Base-by-base conservation (phyloP, 2,113 vertebrate genomes). In the Pelecanoides urinatrix region DNA sequence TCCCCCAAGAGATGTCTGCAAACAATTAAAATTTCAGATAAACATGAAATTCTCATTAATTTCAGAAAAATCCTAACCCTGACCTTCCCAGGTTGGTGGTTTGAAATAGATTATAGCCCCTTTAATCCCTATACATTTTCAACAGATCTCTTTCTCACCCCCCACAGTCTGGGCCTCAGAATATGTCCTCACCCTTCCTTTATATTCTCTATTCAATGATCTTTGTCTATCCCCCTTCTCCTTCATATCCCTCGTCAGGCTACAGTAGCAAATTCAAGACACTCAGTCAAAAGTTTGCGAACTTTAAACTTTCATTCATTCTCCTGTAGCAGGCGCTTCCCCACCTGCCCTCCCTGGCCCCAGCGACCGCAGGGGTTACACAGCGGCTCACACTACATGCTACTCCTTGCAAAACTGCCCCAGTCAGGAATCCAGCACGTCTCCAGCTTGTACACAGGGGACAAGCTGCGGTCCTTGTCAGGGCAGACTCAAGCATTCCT, bases 191-290 rank as follows among this genome's bases (percentile, higher is more conserved):
- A 83, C 25, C 22, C 88, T 79, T 76, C 53, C 15, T 90, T 68
- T 45, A 49, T 34, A 40, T 49, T 71, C 34, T 63, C 20, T 58
- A 16, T 56, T 68, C 19, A 88, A 4, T 2, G 2, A 44, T 45
- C 36, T 53, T 66, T 47, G 13, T 9, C 0, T 0, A 49, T 13
- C 1, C 4, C 10, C 13, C 11, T 79, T 88, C 58, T 82, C 34
- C 44, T 72, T 76, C 49, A 32, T 25, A 59, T 0, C 7, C 13
- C 26, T 63, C 3, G 0, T 55, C 34, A 62, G 27, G 71, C 52
- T 74, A 42, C 49, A 50, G 30, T 8, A 78, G 13, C 30, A 75
- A 96, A 91, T 49, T 67, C 29, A 71, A 72, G 40, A 70, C 32
- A 38, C 7, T 74, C 45, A 25, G 25, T 84, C 30, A 63, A 59